Conservation (phyloP, 2,797 vertebrate genomes). For the Hafferia zeledoni region DNA sequence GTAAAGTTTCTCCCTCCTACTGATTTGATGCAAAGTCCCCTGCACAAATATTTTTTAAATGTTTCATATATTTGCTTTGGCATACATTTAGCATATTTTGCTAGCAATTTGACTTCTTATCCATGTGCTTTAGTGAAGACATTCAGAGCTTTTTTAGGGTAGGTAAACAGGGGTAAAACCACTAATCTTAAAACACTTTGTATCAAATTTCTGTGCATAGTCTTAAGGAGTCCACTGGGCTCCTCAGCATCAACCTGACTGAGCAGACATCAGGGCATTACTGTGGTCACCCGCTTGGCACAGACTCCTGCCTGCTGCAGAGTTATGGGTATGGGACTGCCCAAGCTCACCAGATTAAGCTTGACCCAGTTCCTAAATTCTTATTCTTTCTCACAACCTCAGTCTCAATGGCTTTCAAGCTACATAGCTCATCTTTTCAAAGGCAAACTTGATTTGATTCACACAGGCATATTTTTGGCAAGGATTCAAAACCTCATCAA, state of each 20-base stretch:
- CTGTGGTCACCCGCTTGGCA: accelerated
- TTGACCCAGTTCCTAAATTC: background rate
- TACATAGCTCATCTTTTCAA: background rate
- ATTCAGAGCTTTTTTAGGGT: background rate
- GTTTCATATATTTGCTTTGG: background rate
- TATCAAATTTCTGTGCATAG: background rate
- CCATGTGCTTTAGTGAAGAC: background rate
- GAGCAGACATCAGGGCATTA: background rate
- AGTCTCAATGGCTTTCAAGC: background rate
- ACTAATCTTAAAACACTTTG: background rate
- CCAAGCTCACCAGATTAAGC: background rate
- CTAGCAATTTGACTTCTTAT: background rate
- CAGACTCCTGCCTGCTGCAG: background rate
- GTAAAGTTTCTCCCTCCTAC: background rate
- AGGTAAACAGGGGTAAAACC: background rate
- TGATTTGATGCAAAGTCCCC: background rate
- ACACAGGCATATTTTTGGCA: background rate
- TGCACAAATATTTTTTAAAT: background rate
- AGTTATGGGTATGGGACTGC: background rate
- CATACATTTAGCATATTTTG: background rate
- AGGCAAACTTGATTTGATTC: background rate
- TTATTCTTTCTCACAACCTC: background rate
- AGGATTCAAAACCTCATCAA: background rate
- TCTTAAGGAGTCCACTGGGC: background rate
- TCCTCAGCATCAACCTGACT: background rate